Evolutionary conservation across 2,113 vertebrate genomes (phyloP).

Genomic region (Pollimyrus isidori): DNA sequence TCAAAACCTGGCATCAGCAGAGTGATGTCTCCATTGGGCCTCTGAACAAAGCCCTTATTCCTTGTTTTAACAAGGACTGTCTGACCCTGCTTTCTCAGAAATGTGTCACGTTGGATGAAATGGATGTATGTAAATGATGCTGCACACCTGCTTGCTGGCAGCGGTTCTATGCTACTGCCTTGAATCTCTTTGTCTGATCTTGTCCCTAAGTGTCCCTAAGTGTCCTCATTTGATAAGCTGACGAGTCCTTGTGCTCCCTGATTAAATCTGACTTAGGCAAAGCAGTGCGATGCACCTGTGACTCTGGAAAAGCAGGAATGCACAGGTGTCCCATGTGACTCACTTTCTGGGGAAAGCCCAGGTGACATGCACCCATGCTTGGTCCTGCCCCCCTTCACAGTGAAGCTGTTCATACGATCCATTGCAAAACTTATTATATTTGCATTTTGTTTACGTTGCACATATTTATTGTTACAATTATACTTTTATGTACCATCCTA

Average conservation of each 20-base stretch:
- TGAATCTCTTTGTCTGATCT: not conserved
- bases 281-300: not conserved
- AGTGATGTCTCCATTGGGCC: not conserved
- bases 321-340: not conserved
- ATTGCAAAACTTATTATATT: not conserved
- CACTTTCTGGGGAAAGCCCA: not conserved
- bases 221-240: not conserved
- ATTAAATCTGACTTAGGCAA: constrained; percentile 5
- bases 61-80: not conserved
- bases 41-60: not conserved
- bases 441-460: not conserved
- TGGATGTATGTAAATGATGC: not conserved
- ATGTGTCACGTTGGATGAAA: not conserved
- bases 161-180: not conserved
- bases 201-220: not conserved
- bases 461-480: not conserved
- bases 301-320: not conserved
- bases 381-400: not conserved
- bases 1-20: not conserved
- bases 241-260: not conserved
- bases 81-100: not conserved
- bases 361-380: not conserved
- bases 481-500: not conserved
- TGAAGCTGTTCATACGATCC: not conserved
- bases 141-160: not conserved